phyloP scores from a whole-genome alignment of 1,140 invertebrate species.

The Grapholita molesta region DNA sequence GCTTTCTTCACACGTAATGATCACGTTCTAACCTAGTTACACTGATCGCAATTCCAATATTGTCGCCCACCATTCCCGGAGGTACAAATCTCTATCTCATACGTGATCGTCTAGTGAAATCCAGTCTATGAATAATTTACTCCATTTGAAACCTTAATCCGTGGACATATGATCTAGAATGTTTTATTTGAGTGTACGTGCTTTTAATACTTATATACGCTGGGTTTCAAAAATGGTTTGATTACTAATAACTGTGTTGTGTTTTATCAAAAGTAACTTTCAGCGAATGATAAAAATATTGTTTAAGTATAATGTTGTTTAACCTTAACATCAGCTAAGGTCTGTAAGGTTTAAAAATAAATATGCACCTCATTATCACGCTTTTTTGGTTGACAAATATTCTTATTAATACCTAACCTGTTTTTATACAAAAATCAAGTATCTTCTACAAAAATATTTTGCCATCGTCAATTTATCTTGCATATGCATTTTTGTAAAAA shows the following conservation, averaged over 20 bases:
- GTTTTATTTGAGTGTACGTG: background rate
- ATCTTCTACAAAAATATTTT: too few species aligned
- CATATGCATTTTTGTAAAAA: too few species aligned
- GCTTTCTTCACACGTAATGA: background rate
- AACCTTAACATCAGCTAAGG: too few species aligned
- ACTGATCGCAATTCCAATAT: background rate
- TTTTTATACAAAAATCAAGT: too few species aligned
- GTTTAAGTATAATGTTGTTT: background rate
- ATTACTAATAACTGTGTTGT: background rate
- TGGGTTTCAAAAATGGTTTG: background rate
- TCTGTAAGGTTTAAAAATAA: too few species aligned
- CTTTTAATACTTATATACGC: background rate
- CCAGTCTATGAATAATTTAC: background rate
- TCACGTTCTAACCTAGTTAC: slow-evolving; percentile 6
- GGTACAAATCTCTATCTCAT: slow-evolving; percentile 9
- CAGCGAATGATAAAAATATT: background rate
- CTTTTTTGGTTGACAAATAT: too few species aligned
- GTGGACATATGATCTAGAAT: background rate
- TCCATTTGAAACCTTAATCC: background rate
- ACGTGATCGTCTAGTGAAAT: background rate
- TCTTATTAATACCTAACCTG: too few species aligned
- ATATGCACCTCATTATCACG: too few species aligned
- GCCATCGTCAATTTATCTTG: too few species aligned
- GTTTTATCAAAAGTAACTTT: background rate
- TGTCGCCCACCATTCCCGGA: slow-evolving; percentile 7